Evolutionary conservation across 64 coral and sea anemone genomes (phyloP), one percentile per base, ranked within the genome.

Genomic region (Catalaphyllia jardinei): DNA sequence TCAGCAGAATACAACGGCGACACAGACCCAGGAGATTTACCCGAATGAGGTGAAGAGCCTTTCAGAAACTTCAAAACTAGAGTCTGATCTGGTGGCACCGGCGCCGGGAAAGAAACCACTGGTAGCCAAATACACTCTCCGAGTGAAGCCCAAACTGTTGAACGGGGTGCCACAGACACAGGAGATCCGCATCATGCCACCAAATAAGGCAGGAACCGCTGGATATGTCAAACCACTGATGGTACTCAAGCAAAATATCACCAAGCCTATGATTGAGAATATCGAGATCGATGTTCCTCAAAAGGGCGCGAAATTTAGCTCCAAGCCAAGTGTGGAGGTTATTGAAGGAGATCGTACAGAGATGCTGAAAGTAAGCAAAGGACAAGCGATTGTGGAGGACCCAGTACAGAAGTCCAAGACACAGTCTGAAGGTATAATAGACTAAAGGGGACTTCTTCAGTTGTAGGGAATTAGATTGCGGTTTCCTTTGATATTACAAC

Each of bases 251-350:
- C 90, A 96, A 75, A 96, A 87, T 52, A 91, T 96, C 17, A 96
- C 94, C 10, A 96, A 96, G 74, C 91, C 91, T 16, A 96, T 96
- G 94, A 89, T 96, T 50, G 94, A 96, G 75, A 96, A 96, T 31
- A 96, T 96, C 39, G 94, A 96, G 76, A 96, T 96, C 29, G 94
- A 96, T 62, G 91, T 96, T 8, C 94, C 94, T 7, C 87, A 63
- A 78, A 96, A 96, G 59, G 94, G 94, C 11, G 80, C 88, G 0
- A 82, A 93, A 75, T 96, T 76, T 39, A 96, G 91, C 82, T 72
- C 81, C 25, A 91, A 96, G 60, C 94, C 94, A 13, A 96, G 89
- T 55, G 94, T 96, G 50, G 71, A 89, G 69, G 79, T 92, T 31
- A 92, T 92, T 30, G 90, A 92, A 35, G 71, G 84, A 24, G 46